Evolutionary conservation across 1,140 invertebrate genomes (phyloP), one percentile per base, ranked within the genome.

Genomic region (Sipha flava): DNA sequence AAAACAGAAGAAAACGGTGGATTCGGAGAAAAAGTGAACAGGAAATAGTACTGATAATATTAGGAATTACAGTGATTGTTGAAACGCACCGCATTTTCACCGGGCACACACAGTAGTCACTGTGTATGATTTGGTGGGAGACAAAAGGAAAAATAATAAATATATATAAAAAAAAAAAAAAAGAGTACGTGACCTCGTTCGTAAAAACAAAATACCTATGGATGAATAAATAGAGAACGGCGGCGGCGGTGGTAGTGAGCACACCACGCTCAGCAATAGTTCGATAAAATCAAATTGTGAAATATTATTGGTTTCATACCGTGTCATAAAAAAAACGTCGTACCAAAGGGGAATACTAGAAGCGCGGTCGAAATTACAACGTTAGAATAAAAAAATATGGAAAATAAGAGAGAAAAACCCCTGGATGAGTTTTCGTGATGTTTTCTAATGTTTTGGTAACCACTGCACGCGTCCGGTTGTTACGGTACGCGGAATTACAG

Each of bases 401-500:
- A n/a, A n/a, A n/a, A n/a, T n/a, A n/a, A n/a, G n/a, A n/a, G n/a
- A n/a, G n/a, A n/a, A n/a, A 45, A 18, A 16, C 14, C 6, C n/a
- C n/a, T n/a, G n/a, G 23, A 10, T 2, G 6, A n/a, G 2, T 29
- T 45, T 29, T 68, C n/a, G n/a, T 31, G 3, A 70, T 16, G 70
- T 37, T 52, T 77, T 77, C 21, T 34, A 59, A 59, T 59, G 5
- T 75, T 77, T 77, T 77, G 73, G 34, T 77, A 77, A 77, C 73
- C 73, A 40, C 52, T 77, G 73, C 49, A 57, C 34, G 34, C 73
- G 73, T 77, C 73, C 73, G 73, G 73, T 77, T 77, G 73, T 77
- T 77, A 77, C 73, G 73, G 73, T 77, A 77, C 73, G 73, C 73
- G 31, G 52, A 59, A 77, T 77, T 77, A 77, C 52, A 52, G 73